Base-by-base conservation (phyloP, 2,888 invertebrate species). In the Heliothis peltigera region DNA sequence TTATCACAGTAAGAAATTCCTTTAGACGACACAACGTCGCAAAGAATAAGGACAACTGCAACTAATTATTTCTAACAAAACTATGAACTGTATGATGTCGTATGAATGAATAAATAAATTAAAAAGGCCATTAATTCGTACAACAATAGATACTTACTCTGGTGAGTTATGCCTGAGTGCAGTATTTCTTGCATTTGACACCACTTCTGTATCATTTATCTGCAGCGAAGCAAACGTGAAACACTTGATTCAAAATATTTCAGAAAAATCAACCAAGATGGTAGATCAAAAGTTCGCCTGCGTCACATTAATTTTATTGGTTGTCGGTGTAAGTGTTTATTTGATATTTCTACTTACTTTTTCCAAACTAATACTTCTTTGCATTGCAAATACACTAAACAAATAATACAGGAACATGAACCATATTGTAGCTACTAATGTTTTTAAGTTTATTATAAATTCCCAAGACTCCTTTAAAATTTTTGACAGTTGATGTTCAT, bases 371-470 rank as follows among this genome's bases (percentile, higher is more conserved):
- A 79, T 79, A 85, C 91, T 90, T 80, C 86, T 93, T 88, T 89
- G 85, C 94, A 94, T 94, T 92, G 94, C 93, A 91, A 90, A 83
- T 72, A 90, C 88, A 87, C 80, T 85, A 85, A 91, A 90, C 64
- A 84, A 90, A 82, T 90, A 90, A 80, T 86, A 83, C 66, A 89
- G 77, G 76, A 87, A 90, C 76, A 81, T 78, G 79, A 83, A 88
- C 88, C 93, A 94, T 94, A 90, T 85, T 93, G 89, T 70, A 81
- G 70, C 80, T 73, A 91, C 62, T 77, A 89, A 84, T 86, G 84
- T 87, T 90, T 89, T 89, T 81, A 91, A 77, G 72, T 82, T 83
- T 80, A 84, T 75, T 79, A 89, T 67, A 85, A 90, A 87, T 84
- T 82, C 84, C 86, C 89, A 88, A 86, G 89, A 86, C 73, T 88